Conservation (phyloP, 2,888 invertebrate genomes). For the Brenthis daphne region DNA sequence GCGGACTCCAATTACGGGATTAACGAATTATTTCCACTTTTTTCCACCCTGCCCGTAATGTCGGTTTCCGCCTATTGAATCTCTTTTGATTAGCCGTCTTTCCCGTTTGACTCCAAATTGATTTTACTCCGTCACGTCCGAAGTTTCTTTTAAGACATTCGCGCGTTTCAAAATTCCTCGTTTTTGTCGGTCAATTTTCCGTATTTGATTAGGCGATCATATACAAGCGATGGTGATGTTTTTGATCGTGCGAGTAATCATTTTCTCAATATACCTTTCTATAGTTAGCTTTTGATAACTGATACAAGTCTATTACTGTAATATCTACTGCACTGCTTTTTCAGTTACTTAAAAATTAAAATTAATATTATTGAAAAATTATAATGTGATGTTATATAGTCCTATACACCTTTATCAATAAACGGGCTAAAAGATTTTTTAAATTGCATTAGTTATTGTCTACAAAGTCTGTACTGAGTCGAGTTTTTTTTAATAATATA, state of each 20-base stretch:
- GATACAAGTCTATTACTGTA: no score
- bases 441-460: no score
- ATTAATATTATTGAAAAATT: no score
- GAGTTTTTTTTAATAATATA: background rate
- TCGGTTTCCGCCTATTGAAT: slow-evolving; percentile 80
- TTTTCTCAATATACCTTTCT: background rate
- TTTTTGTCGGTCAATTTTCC: slow-evolving; percentile 17
- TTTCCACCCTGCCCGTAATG: slow-evolving; percentile 61
- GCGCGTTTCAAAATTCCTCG: slow-evolving; percentile 16
- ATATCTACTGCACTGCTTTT: no score
- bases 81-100: slow-evolving; percentile 79
- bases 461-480: no score
- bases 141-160: slow-evolving; percentile 39
- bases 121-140: slow-evolving; percentile 63
- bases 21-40: slow-evolving; percentile 83
- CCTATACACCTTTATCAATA: no score
- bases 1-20: slow-evolving; percentile 80
- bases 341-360: no score
- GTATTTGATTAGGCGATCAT: background rate
- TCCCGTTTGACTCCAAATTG: slow-evolving; percentile 75
- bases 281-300: no score
- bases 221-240: background rate
- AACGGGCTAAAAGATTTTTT: no score
- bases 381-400: no score
- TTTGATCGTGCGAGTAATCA: background rate